Conservation (phyloP, 1,140 invertebrate species). For the Akabosia matsudoensis region DNA sequence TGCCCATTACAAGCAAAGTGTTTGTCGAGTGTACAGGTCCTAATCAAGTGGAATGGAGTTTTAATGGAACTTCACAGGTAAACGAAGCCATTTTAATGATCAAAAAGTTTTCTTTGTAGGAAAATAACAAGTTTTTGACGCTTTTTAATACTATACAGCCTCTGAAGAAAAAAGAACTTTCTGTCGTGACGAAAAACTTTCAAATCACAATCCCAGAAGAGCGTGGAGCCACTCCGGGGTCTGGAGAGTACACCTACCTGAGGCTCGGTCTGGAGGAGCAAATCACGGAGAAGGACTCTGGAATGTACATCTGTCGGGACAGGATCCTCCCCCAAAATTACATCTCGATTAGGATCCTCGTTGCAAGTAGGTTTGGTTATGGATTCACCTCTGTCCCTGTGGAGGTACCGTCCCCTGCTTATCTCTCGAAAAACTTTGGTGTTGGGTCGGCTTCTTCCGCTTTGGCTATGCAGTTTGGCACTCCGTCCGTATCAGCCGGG, state of each 20-base stretch:
- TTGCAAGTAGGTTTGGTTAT: constrained; percentile 14
- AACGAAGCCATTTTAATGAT: neutral
- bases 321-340: constrained; percentile 15
- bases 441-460: neutral
- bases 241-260: constrained; percentile 5
- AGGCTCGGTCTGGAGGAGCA: neutral
- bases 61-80: neutral
- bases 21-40: constrained; percentile 26
- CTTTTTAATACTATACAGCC: no score
- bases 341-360: neutral
- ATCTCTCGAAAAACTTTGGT: neutral
- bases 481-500: no score
- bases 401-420: neutral
- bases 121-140: no score
- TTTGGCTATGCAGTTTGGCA: neutral
- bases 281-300: neutral
- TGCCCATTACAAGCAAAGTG: constrained; percentile 10
- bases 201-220: constrained; percentile 12
- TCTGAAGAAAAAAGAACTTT: neutral
- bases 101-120: neutral
- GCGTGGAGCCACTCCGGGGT: neutral
- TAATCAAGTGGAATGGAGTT: constrained; percentile 27
- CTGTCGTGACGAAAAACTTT: constrained; percentile 10
- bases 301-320: constrained; percentile 4
- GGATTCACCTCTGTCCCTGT: neutral